A percentile compares a stretch with the other conserved stretches of the same genome.
Conservation (phyloP, 2,888 invertebrate species). For the Latrodectus elegans region DNA sequence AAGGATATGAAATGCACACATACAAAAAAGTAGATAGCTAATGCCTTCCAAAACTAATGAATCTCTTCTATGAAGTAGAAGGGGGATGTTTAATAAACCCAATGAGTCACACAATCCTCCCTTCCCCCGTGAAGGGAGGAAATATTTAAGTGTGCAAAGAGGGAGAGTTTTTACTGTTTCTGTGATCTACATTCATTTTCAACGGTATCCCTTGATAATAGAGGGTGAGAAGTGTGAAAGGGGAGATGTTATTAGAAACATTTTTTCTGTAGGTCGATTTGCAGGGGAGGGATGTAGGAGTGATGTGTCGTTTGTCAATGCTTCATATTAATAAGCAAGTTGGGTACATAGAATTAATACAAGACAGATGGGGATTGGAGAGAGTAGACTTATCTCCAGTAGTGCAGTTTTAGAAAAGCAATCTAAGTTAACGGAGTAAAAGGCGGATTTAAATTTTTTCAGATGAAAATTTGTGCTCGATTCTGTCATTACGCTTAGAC, state of each 20-base stretch:
- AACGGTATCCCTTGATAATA: slow-evolving; percentile 23
- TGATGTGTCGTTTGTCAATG: slow-evolving; percentile 58
- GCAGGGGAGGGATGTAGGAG: not conserved
- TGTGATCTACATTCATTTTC: slow-evolving; percentile 52
- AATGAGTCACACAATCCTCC: slow-evolving; percentile 29
- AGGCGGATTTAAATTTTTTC: too few relatives aligned
- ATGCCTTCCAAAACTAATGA: slow-evolving; percentile 58
- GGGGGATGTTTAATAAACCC: slow-evolving; percentile 29
- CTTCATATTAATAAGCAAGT: slow-evolving; percentile 34
- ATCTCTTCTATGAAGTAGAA: slow-evolving; percentile 21
- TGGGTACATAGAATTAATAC: not conserved
- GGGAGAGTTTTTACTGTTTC: slow-evolving; percentile 54
- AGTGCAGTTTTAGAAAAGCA: too few relatives aligned
- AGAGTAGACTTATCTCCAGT: too few relatives aligned
- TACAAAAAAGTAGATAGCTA: slow-evolving; percentile 20
- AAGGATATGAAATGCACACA: too few relatives aligned
- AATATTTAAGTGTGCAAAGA: slow-evolving; percentile 29
- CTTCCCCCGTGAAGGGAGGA: not conserved
- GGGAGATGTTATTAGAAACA: not conserved
- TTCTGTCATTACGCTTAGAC: too few relatives aligned
- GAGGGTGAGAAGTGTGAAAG: slow-evolving; percentile 8
- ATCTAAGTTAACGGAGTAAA: too few relatives aligned
- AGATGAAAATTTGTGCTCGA: too few relatives aligned
- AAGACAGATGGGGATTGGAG: too few relatives aligned
- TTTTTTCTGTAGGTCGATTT: slow-evolving; percentile 20